Conservation (phyloP, 2,797 vertebrate genomes). For the Picus viridis region DNA sequence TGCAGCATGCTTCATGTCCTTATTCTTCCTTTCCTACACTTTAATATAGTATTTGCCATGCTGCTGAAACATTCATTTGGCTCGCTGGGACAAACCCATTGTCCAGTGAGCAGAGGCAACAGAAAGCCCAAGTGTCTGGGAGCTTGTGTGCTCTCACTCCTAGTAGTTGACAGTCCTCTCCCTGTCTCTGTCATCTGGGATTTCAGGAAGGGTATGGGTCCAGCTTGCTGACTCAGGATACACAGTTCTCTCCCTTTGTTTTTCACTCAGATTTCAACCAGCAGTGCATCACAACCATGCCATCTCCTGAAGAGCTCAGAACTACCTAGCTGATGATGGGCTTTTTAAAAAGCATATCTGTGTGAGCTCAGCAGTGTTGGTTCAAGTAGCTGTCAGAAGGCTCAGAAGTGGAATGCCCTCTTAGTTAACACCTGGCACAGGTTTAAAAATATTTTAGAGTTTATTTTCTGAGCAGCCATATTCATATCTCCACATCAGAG, state of each 20-base stretch:
- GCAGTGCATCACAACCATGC: accelerated
- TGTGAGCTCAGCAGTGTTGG: not conserved
- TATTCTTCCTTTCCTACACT: not conserved
- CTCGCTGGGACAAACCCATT: not conserved
- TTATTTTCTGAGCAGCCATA: not conserved
- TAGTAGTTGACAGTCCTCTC: not conserved
- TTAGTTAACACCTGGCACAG: not conserved
- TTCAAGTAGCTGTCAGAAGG: not conserved
- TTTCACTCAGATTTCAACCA: not conserved
- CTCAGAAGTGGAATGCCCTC: not conserved
- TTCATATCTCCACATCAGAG: not conserved
- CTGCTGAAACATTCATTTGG: not conserved
- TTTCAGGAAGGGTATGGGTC: not conserved
- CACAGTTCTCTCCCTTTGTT: not conserved
- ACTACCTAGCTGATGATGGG: not conserved
- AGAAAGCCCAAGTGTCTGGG: not conserved
- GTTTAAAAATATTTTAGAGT: not conserved
- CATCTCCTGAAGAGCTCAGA: not conserved
- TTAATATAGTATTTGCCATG: not conserved
- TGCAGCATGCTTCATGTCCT: not conserved
- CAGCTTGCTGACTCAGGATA: not conserved
- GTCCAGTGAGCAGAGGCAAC: not conserved
- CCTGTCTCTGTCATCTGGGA: not conserved
- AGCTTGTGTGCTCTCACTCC: accelerated
- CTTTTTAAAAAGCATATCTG: not conserved